phyloP scores from a whole-genome alignment of 2,797 vertebrate genomes.

The Clamator glandarius region DNA sequence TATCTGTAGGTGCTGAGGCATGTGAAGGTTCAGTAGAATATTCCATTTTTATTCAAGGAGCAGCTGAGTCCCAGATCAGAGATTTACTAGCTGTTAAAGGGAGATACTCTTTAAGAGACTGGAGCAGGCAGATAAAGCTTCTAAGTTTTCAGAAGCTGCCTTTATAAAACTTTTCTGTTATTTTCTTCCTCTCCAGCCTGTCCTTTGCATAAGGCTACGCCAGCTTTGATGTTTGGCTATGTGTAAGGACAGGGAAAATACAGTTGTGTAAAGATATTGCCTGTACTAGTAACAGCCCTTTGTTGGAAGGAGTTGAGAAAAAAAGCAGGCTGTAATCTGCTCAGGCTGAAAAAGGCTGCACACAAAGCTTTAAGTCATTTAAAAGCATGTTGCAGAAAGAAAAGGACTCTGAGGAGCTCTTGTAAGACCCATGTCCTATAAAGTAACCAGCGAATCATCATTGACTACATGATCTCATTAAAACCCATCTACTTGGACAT shows the following conservation, averaged over 20 bases:
- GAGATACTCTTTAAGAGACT: not conserved
- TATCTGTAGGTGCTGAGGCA: conserved; percentile 50
- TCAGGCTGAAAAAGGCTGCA: not conserved
- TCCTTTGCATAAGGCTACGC: not conserved
- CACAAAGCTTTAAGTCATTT: conserved; percentile 13
- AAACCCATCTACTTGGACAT: not conserved
- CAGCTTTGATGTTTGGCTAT: not conserved
- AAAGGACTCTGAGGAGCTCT: conserved; percentile 28
- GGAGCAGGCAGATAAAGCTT: not conserved
- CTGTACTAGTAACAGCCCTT: not conserved
- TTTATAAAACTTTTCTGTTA: not conserved
- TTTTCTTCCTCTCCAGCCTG: not conserved
- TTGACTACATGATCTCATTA: not conserved
- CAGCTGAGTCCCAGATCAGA: conserved; percentile 39
- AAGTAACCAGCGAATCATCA: conserved; percentile 18
- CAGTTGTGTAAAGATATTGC: not conserved
- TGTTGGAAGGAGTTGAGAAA: not conserved
- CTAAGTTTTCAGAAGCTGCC: not conserved
- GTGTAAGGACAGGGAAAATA: not conserved
- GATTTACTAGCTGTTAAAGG: conserved; percentile 1
- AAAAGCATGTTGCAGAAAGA: conserved; percentile 20
- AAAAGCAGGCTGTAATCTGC: conserved; percentile 1
- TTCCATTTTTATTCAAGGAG: conserved; percentile 4
- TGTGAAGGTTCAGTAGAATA: conserved; percentile 5
- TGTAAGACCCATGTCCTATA: not conserved